Conservation (phyloP, 1,140 invertebrate species). For the Solenopsis invicta region DNA sequence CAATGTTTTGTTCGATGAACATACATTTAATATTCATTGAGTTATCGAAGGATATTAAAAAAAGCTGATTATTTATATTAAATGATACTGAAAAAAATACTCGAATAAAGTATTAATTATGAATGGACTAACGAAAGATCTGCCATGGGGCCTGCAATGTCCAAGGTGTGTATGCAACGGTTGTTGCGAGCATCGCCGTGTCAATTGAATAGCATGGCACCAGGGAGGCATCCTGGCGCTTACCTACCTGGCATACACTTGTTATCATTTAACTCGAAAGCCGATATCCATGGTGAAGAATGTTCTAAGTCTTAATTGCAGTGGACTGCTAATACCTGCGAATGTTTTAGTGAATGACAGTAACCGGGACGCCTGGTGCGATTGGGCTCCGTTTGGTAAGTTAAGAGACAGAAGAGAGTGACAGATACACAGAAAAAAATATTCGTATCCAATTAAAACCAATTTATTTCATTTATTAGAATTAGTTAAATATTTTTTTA, state of each 20-base stretch:
- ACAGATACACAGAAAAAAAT: no score
- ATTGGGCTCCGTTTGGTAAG: slow-evolving; percentile 97
- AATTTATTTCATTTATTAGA: no score
- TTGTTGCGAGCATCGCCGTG: slow-evolving; percentile 87
- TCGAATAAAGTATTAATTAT: slow-evolving; percentile 77
- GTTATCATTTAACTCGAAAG: slow-evolving; percentile 97
- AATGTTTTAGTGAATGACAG: slow-evolving; percentile 87
- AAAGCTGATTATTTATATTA: no score
- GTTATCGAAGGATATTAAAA: no score
- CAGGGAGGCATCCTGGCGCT: slow-evolving; percentile 91
- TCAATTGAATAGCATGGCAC: slow-evolving; percentile 90
- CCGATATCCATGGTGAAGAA: slow-evolving; percentile 98
- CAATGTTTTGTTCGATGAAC: not conserved
- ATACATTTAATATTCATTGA: not conserved
- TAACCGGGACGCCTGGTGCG: slow-evolving; percentile 92
- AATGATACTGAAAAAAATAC: no score
- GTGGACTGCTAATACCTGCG: slow-evolving; percentile 88
- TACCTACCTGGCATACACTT: slow-evolving; percentile 96
- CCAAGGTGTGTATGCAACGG: slow-evolving; percentile 86
- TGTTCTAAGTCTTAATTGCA: slow-evolving; percentile 95
- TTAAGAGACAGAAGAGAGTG: no score
- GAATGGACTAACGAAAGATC: slow-evolving; percentile 85
- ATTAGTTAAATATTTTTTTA: no score
- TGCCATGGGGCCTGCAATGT: slow-evolving; percentile 88
- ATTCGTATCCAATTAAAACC: no score